These are phyloP conservation scores for Dermolepida albohirtum DNA, from an alignment of 2,888 invertebrate genomes.

Conservation along the genomic window DNA sequence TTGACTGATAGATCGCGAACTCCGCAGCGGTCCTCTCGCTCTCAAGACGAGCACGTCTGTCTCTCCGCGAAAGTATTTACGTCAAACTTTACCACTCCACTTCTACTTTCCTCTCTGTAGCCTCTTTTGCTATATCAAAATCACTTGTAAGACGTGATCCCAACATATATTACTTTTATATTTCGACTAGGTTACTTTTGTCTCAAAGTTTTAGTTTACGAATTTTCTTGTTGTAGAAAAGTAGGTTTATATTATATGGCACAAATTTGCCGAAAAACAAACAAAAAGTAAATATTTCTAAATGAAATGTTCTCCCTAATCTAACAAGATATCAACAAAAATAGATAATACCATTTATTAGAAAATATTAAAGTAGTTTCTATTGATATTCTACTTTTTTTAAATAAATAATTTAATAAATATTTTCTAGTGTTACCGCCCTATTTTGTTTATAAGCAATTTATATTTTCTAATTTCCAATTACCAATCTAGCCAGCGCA, in stretches of 20 bases:
- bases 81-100: constrained; percentile 44
- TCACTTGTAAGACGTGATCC: constrained; percentile 47
- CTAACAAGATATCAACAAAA: no score
- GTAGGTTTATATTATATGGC: not conserved
- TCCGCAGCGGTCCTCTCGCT: constrained; percentile 44
- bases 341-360: no score
- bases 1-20: constrained; percentile 27
- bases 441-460: no score
- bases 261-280: no score
- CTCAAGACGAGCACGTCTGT: constrained; percentile 47
- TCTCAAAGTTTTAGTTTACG: constrained; percentile 12
- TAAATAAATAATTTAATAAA: no score
- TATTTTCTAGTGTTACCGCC: no score
- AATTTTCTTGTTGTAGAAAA: constrained; percentile 1
- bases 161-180: constrained; percentile 48
- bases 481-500: no score
- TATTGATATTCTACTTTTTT: no score
- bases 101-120: not conserved
- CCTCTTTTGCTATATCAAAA: constrained; percentile 46
- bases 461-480: no score
- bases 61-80: constrained; percentile 45
- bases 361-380: no score
- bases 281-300: no score
- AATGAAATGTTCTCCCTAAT: no score
- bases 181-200: constrained; percentile 40